A percentile compares a stretch with the other conserved stretches of the same genome.
Evolutionary conservation across 2,113 vertebrate species (phyloP).

Genomic region (Odontesthes bonariensis): DNA sequence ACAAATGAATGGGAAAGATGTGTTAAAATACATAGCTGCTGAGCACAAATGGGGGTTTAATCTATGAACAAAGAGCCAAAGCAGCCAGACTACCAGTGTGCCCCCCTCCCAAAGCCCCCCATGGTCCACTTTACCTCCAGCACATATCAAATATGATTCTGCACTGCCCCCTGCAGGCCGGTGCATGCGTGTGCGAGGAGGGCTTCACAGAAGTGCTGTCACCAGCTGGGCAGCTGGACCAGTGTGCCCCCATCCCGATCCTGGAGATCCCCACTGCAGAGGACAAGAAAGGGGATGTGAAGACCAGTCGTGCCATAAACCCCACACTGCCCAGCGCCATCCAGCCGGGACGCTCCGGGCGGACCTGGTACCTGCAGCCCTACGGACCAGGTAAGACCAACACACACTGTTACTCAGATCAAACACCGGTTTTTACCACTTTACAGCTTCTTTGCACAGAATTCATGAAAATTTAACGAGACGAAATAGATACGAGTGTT

Average conservation of each 20-base stretch:
- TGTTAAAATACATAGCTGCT: neutral
- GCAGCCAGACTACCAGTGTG: neutral
- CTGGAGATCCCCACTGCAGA: conserved; percentile 92
- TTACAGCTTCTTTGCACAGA: neutral
- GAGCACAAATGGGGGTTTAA: neutral
- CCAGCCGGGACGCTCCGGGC: conserved; percentile 86
- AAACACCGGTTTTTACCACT: fast-evolving
- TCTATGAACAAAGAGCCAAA: neutral
- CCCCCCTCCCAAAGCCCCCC: too few relatives aligned
- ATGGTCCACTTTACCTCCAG: neutral
- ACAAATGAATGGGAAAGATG: neutral
- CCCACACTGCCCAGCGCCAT: conserved; percentile 88
- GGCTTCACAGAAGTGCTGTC: conserved; percentile 96
- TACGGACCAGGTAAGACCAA: conserved; percentile 91
- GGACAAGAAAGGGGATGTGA: conserved; percentile 92
- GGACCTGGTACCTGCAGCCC: conserved; percentile 97
- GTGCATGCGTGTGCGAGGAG: conserved; percentile 90
- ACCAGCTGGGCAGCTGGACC: conserved; percentile 88
- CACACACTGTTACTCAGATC: neutral
- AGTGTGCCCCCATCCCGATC: conserved; percentile 93
- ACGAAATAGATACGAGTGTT: neutral
- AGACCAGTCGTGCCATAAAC: conserved; percentile 94
- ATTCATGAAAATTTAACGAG: neutral
- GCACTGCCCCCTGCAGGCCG: conserved; percentile 85
- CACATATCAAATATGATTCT: conserved; percentile 8